Conservation (phyloP, 2,113 vertebrate genomes). For the Rhombomys opimus region DNA sequence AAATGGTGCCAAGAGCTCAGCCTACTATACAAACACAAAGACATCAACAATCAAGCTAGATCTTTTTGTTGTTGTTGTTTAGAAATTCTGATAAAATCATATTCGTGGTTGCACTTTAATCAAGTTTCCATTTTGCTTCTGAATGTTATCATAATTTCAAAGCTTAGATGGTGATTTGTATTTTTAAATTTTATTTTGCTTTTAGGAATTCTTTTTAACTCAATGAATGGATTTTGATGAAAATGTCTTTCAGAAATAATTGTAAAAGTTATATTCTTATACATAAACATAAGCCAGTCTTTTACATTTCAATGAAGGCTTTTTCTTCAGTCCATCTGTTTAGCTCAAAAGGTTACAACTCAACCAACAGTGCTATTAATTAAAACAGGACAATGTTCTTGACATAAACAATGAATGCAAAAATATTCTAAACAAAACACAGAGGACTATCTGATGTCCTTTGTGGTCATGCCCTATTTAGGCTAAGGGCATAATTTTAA, state of each 20-base stretch:
- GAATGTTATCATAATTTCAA: conserved; percentile 52
- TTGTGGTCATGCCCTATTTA: conserved; percentile 1
- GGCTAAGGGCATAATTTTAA: not conserved
- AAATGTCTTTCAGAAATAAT: conserved; percentile 55
- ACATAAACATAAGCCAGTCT: conserved; percentile 26
- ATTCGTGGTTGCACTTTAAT: conserved; percentile 43
- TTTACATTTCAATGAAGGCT: conserved; percentile 49
- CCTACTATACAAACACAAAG: not conserved
- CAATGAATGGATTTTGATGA: conserved; percentile 61
- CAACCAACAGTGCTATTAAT: conserved; percentile 33
- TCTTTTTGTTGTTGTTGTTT: not conserved
- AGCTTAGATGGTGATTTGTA: not conserved
- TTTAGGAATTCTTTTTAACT: conserved; percentile 40
- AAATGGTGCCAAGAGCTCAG: not conserved
- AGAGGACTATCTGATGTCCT: not conserved
- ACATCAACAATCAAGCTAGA: not conserved
- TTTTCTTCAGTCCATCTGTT: not conserved
- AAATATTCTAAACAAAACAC: conserved; percentile 36
- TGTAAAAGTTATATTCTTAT: conserved; percentile 52
- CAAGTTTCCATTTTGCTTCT: conserved; percentile 44
- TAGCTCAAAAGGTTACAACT: conserved; percentile 8
- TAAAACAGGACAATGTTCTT: conserved; percentile 33
- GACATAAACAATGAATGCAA: not conserved
- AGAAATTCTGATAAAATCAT: conserved; percentile 58
- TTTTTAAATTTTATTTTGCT: conserved; percentile 53